Evolutionary conservation across 2,113 vertebrate species (phyloP).

Genomic region (Perca flavescens): DNA sequence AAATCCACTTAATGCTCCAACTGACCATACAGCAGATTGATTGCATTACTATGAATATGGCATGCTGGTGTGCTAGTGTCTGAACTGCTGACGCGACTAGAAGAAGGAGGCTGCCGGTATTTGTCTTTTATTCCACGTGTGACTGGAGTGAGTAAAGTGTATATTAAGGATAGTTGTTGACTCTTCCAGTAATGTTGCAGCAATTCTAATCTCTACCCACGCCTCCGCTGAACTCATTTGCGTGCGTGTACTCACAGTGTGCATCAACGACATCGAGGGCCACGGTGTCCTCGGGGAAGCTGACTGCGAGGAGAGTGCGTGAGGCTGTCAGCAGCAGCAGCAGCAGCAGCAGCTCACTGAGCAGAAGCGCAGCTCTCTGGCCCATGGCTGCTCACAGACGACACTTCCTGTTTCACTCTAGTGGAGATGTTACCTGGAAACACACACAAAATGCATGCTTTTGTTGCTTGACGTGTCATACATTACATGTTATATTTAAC

Average conservation of each 20-base stretch:
- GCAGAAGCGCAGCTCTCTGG: slow-evolving; percentile 84
- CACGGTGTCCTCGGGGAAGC: slow-evolving; percentile 94
- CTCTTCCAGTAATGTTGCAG: slow-evolving; percentile 6
- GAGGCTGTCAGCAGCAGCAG: slow-evolving; percentile 82
- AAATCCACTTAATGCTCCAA: slow-evolving; percentile 52
- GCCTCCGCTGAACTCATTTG: slow-evolving; percentile 12
- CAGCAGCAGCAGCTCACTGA: slow-evolving; percentile 85
- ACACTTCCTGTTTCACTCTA: slow-evolving; percentile 80
- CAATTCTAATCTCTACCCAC: background rate
- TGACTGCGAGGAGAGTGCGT: slow-evolving; percentile 85
- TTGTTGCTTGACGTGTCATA: background rate
- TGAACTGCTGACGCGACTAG: slow-evolving; percentile 39
- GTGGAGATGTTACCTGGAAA: slow-evolving; percentile 87
- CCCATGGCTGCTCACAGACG: slow-evolving; percentile 89
- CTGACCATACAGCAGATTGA: slow-evolving; percentile 55
- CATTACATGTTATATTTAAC: background rate
- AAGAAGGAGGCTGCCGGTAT: background rate
- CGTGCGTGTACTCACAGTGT: slow-evolving; percentile 89
- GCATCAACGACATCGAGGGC: slow-evolving; percentile 92
- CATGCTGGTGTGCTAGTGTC: background rate
- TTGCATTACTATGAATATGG: slow-evolving; percentile 44
- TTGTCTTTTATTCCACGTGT: slow-evolving; percentile 23
- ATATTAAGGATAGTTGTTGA: background rate
- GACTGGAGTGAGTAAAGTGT: background rate
- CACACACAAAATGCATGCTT: slow-evolving; percentile 47